These are phyloP conservation scores for Pollachius pollachius DNA, from an alignment of 2,113 vertebrate genomes.

Conservation along the genomic window DNA sequence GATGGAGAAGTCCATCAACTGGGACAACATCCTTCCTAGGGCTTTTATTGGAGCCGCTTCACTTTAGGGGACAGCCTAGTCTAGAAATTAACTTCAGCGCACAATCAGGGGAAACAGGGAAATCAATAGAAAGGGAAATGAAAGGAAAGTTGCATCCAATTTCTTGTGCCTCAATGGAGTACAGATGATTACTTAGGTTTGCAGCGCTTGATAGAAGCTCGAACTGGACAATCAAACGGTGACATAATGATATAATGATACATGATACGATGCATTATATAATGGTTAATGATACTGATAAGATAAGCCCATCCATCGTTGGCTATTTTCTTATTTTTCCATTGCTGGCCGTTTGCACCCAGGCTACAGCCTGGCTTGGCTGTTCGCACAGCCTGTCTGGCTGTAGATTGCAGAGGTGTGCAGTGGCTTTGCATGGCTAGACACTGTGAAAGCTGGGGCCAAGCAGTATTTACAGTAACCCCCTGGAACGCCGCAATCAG, in stretches of 20 bases:
- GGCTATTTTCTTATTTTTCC: slow-evolving; percentile 11
- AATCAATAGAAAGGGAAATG: slow-evolving; percentile 50
- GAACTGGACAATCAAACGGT: slow-evolving; percentile 17
- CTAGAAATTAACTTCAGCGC: slow-evolving; percentile 30
- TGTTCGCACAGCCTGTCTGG: slow-evolving; percentile 2
- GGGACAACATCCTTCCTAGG: slow-evolving; percentile 15
- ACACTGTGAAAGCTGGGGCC: slow-evolving; percentile 50
- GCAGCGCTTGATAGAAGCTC: not conserved
- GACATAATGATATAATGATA: too few species aligned
- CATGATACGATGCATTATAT: too few species aligned
- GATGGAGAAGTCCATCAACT: slow-evolving; percentile 28
- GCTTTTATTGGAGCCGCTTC: slow-evolving; percentile 41
- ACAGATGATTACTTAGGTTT: slow-evolving; percentile 25
- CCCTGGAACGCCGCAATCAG: slow-evolving; percentile 62
- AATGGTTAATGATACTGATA: too few species aligned
- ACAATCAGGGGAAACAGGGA: slow-evolving; percentile 41
- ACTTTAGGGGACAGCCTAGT: slow-evolving; percentile 25
- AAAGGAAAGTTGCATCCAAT: slow-evolving; percentile 41
- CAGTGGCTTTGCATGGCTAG: slow-evolving; percentile 41
- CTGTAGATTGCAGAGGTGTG: slow-evolving; percentile 43
- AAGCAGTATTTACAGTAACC: slow-evolving; percentile 54
- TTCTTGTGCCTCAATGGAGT: slow-evolving; percentile 34
- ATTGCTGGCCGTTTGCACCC: slow-evolving; percentile 26
- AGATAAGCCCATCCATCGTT: not conserved
- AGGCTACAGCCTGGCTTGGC: slow-evolving; percentile 3